Conservation (phyloP, 2,888 invertebrate species). For the Nemotelus pantherinus region DNA sequence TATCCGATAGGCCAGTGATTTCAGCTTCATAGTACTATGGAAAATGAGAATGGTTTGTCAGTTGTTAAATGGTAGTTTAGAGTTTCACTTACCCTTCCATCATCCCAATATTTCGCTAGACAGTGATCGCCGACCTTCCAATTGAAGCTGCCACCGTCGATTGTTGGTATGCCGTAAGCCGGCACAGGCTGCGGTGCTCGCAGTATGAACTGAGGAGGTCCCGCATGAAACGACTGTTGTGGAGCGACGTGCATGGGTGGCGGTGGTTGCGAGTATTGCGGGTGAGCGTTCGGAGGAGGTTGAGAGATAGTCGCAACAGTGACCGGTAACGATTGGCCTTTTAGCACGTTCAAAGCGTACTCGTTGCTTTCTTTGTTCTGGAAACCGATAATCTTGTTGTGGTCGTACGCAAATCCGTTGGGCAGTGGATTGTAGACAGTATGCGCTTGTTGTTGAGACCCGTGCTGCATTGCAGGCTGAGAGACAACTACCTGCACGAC, state of each 20-base stretch:
- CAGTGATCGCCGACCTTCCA: conserved; percentile 87
- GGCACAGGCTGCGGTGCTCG: conserved; percentile 43
- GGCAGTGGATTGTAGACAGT: conserved; percentile 53
- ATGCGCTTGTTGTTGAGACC: conserved; percentile 20
- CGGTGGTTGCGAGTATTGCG: conserved; percentile 41
- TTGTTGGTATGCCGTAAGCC: conserved; percentile 56
- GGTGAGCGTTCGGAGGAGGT: conserved; percentile 14
- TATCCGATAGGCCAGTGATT: conserved; percentile 82
- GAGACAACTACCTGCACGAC: conserved; percentile 24
- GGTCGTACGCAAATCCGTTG: conserved; percentile 63
- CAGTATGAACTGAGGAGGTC: conserved; percentile 44
- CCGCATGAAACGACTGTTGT: conserved; percentile 28
- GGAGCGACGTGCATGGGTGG: conserved; percentile 49
- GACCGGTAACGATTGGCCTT: conserved; percentile 58
- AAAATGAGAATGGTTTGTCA: conserved; percentile 41
- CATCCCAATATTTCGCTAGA: conserved; percentile 93
- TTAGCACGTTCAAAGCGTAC: conserved; percentile 63
- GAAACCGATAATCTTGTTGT: conserved; percentile 64
- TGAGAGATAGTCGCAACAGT: conserved; percentile 53
- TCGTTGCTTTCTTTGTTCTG: conserved; percentile 65
- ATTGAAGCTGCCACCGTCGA: conserved; percentile 60
- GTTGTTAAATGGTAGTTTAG: conserved; percentile 9
- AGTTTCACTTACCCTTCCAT: conserved; percentile 74
- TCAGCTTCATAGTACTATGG: conserved; percentile 83
- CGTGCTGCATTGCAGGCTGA: conserved; percentile 29